A percentile compares a stretch with the other conserved stretches of the same genome.
Evolutionary conservation across 1,140 invertebrate genomes (phyloP).

Genomic region (Drosophila yakuba): DNA sequence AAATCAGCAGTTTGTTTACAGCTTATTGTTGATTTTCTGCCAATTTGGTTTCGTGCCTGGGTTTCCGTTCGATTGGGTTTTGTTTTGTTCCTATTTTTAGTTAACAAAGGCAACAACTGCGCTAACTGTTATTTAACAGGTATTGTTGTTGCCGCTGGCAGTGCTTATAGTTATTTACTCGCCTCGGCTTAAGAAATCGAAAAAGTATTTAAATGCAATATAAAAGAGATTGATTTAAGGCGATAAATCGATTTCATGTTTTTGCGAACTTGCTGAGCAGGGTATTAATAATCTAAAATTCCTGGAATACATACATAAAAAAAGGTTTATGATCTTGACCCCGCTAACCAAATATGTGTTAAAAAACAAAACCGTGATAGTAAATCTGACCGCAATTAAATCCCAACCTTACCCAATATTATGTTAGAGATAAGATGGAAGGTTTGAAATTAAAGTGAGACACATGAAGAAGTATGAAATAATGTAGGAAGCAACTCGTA

Average conservation of each 20-base stretch:
- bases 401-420: constrained; percentile 19
- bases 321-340: constrained; percentile 7
- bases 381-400: constrained; percentile 7
- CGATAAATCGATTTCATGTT: neutral
- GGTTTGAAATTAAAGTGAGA: neutral
- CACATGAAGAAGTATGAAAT: neutral
- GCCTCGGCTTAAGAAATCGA: neutral
- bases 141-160: constrained; percentile 5
- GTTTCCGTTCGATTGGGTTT: constrained; percentile 36
- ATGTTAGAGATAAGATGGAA: neutral
- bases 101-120: constrained; percentile 32
- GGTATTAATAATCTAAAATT: neutral
- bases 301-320: neutral
- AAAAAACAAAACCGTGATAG: constrained; percentile 20
- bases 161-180: constrained; percentile 12
- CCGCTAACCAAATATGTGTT: neutral
- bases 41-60: constrained; percentile 28
- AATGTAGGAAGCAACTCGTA: neutral
- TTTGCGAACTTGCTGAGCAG: neutral
- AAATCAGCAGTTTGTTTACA: constrained; percentile 8
- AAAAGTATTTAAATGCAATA: constrained; percentile 1
- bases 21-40: constrained; percentile 22
- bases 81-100: constrained; percentile 49
- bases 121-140: constrained; percentile 44
- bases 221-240: neutral